Conservation (phyloP, 2,113 vertebrate genomes). For the Platysteira castanea region DNA sequence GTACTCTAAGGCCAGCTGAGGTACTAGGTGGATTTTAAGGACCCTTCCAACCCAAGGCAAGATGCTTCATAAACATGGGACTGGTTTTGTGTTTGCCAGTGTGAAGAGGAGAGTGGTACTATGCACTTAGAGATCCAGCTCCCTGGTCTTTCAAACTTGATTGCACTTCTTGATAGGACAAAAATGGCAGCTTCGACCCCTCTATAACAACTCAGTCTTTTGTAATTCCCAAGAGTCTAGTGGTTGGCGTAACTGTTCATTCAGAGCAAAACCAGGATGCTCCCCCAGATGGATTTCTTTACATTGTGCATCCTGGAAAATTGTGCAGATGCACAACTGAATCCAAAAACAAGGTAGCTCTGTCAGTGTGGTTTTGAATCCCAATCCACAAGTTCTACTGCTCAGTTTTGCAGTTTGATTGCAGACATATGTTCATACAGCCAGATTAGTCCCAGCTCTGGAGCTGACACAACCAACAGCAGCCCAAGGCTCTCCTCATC, state of each 20-base stretch:
- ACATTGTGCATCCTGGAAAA: neutral
- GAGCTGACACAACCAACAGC: neutral
- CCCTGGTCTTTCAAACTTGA: neutral
- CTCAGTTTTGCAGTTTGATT: neutral
- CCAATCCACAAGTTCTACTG: neutral
- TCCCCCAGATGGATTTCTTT: neutral
- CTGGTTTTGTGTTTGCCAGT: neutral
- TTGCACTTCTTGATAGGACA: neutral
- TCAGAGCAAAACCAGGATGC: neutral
- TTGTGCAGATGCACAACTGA: neutral
- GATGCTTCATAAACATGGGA: fast-evolving
- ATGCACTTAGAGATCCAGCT: neutral
- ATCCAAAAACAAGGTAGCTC: neutral
- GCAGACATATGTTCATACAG: neutral
- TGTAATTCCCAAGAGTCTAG: neutral
- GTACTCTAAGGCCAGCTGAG: neutral
- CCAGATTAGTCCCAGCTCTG: neutral
- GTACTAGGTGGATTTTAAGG: neutral
- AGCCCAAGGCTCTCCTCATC: neutral
- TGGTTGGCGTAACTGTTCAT: neutral
- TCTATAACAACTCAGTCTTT: neutral
- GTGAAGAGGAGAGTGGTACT: neutral
- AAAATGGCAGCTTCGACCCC: neutral
- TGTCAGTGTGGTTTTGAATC: neutral
- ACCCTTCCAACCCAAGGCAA: neutral